Conservation (phyloP, 23 tunicate genomes). For the Ascidia mentula region DNA sequence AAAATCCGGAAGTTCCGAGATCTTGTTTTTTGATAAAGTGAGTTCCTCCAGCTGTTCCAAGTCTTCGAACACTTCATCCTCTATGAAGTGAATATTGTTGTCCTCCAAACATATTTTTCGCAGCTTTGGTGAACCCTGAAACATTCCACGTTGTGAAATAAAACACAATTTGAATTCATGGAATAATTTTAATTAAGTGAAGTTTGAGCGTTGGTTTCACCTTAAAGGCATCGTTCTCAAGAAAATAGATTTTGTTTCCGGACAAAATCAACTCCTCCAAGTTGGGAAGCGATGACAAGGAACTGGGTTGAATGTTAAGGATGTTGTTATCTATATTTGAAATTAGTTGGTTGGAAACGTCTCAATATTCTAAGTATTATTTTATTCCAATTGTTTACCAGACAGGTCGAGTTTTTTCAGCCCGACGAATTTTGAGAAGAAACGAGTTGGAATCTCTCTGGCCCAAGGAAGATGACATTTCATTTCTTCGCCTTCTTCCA, state of each 20-base stretch:
- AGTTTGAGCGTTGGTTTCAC: too few species aligned
- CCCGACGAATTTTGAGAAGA: constrained; percentile 13
- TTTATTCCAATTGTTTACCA: constrained; percentile 8
- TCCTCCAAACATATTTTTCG: constrained; percentile 43
- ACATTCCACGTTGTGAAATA: too few species aligned
- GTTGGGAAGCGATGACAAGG: constrained; percentile 23
- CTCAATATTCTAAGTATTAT: not conserved
- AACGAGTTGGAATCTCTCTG: constrained; percentile 14
- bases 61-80: constrained; percentile 40
- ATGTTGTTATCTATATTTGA: constrained; percentile 67
- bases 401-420: constrained; percentile 29
- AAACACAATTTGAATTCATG: not conserved
- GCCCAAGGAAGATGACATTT: constrained; percentile 37
- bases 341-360: not conserved
- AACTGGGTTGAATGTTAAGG: constrained; percentile 40
- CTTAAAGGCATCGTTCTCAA: constrained; percentile 63
- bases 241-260: constrained; percentile 68
- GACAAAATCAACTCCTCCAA: constrained; percentile 57
- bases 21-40: constrained; percentile 27
- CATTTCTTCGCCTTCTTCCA: not conserved
- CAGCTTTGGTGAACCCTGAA: constrained; percentile 30
- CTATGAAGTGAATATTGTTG: constrained; percentile 69
- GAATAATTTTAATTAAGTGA: not conserved
- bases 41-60: constrained; percentile 45
- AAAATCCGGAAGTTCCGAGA: constrained; percentile 42